Conservation (phyloP, 1,140 invertebrate genomes). For the Saxidomus purpurata region DNA sequence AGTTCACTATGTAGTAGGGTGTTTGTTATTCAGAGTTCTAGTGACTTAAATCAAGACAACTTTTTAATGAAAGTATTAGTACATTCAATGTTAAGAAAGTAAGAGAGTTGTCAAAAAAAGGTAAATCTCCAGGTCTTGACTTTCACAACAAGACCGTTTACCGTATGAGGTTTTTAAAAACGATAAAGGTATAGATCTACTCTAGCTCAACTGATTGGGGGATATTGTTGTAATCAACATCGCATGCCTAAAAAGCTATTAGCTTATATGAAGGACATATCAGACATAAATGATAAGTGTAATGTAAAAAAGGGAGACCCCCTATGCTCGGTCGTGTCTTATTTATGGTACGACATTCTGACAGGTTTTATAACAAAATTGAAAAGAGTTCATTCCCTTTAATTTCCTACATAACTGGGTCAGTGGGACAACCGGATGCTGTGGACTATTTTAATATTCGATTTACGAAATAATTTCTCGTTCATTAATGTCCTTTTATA, state of each 20-base stretch:
- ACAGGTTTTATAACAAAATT: not conserved
- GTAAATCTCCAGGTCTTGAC: not conserved
- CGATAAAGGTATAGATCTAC: too few species aligned
- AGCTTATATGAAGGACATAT: too few species aligned
- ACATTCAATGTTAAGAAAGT: not conserved
- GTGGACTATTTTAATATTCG: slow-evolving; percentile 25
- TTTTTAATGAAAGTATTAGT: too few species aligned
- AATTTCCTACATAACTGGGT: not conserved
- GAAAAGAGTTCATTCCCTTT: slow-evolving; percentile 1
- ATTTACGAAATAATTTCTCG: not conserved
- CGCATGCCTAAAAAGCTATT: too few species aligned
- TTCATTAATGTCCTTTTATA: not conserved
- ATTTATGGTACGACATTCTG: slow-evolving; percentile 7
- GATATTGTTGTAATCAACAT: too few species aligned
- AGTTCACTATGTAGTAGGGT: not conserved
- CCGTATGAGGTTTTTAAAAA: too few species aligned
- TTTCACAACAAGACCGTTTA: not conserved
- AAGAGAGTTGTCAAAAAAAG: not conserved
- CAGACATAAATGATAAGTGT: too few species aligned
- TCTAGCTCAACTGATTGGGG: too few species aligned
- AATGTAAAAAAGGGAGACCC: too few species aligned
- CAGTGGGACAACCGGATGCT: slow-evolving; percentile 26
- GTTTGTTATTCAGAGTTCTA: not conserved
- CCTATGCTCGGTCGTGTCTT: too few species aligned
- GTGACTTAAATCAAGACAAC: too few species aligned